These are phyloP conservation scores for Stenopsyche tienmushanensis DNA, from an alignment of 1,140 invertebrate species.

Conservation along the genomic window DNA sequence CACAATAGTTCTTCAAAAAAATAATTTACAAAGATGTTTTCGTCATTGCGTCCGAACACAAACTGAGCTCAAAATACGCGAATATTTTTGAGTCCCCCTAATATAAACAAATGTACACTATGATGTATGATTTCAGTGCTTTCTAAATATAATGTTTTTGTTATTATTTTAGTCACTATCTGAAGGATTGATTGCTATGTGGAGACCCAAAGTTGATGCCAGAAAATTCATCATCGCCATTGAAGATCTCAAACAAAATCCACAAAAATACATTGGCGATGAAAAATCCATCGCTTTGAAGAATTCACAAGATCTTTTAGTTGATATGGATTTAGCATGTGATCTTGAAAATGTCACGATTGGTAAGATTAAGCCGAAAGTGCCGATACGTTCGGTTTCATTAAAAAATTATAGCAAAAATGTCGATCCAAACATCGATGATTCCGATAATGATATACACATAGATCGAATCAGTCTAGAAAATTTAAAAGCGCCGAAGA, in stretches of 20 bases:
- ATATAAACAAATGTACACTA: too few relatives aligned
- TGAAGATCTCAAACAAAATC: constrained; percentile 47
- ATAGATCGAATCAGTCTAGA: constrained; percentile 47
- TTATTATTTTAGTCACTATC: constrained; percentile 46
- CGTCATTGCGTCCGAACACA: too few relatives aligned
- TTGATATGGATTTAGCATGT: too few relatives aligned
- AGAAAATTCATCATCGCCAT: constrained; percentile 49
- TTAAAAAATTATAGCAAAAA: constrained; percentile 22
- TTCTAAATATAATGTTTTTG: constrained; percentile 8
- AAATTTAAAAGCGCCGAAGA: constrained; percentile 50
- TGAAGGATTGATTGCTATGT: constrained; percentile 50
- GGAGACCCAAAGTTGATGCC: constrained; percentile 48
- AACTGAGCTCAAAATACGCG: too few relatives aligned
- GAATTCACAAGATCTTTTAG: too few relatives aligned
- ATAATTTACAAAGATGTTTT: too few relatives aligned
- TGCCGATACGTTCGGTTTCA: constrained; percentile 30
- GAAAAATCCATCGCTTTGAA: constrained; percentile 1
- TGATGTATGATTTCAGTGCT: too few relatives aligned
- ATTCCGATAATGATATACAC: constrained; percentile 4
- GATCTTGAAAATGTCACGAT: neutral
- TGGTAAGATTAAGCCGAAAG: constrained; percentile 25
- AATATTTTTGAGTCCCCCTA: too few relatives aligned
- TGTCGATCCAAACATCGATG: neutral
- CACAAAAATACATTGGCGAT: constrained; percentile 44
- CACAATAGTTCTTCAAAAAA: too few relatives aligned